Base-by-base conservation (phyloP, 2,888 invertebrate genomes). In the Pristionchus arcanus region DNA sequence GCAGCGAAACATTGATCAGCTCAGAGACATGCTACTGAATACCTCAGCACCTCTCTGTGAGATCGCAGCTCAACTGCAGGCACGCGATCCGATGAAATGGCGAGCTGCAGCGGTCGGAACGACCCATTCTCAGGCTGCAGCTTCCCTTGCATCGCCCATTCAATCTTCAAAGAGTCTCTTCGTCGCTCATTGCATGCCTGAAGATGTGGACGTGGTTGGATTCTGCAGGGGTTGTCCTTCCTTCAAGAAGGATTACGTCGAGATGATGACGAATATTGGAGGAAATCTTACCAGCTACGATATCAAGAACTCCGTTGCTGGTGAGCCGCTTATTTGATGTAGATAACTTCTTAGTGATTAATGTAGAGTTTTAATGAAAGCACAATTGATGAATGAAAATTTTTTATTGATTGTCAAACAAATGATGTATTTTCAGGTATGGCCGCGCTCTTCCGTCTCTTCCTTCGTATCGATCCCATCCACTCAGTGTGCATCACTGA, bases 81-180 rank as follows among this genome's bases (percentile, higher is more conserved):
- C 91, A 90, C 86, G 91, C 91, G 87, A 91, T 88, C 16, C 83
- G 87, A 34, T 91, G 91, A 91, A 91, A 28, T 91, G 91, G 91
- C 89, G 91, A 55, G 66, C 90, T 16, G 91, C 91, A 0, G 90
- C 90, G 16, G 91, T 91, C 59, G 92, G 90, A 25, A n/a, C 25
- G 2, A 91, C 89, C 31, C 92, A 92, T 55, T 34, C 89, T 0
- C 87, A 92, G 88, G 90, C 90, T 71, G 83, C 90, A 19, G 53
- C 42, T 25, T 81, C 90, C 0, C 86, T 92, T 34, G 90, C 90
- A 28, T 77, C 34, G 85, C 90, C 34, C 85, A 31, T 63, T 9
- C 31, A 25, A 0, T 9, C 63, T 21, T 16, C 87, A 11, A n/a
- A 37, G 34, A 68, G 49, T 28, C 68, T 68, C 34, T 87, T 63